phyloP scores from a whole-genome alignment of 2,888 invertebrate genomes.

The Baronia brevicornis region DNA sequence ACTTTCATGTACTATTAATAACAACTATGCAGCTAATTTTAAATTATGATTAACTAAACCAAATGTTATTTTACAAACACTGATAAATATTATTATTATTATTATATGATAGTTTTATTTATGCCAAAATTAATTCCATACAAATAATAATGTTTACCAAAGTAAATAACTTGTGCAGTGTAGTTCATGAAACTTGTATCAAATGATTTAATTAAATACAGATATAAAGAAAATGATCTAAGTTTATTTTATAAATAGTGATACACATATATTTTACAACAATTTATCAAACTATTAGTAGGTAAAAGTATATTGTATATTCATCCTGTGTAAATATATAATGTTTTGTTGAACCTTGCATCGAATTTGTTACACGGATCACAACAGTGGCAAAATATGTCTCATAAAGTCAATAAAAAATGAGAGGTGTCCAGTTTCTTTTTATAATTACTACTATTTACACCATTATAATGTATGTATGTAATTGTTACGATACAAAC shows the following conservation, averaged over 20 bases:
- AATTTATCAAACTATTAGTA: slow-evolving; percentile 24
- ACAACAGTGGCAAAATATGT: slow-evolving; percentile 4
- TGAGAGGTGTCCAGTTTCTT: slow-evolving; percentile 14
- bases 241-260: neutral
- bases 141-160: slow-evolving; percentile 7
- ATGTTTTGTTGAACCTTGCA: slow-evolving; percentile 23
- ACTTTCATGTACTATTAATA: slow-evolving; percentile 34
- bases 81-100: too few relatives aligned
- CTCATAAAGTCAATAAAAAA: slow-evolving; percentile 15
- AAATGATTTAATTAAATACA: slow-evolving; percentile 1
- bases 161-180: slow-evolving; percentile 10
- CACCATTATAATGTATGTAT: slow-evolving; percentile 10
- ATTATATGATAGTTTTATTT: too few relatives aligned
- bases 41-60: slow-evolving; percentile 19
- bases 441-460: slow-evolving; percentile 14
- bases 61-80: slow-evolving; percentile 16
- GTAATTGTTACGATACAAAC: slow-evolving; percentile 11
- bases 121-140: slow-evolving; percentile 4
- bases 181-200: slow-evolving; percentile 4
- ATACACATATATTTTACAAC: slow-evolving; percentile 13
- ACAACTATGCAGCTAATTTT: slow-evolving; percentile 25
- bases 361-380: slow-evolving; percentile 18
- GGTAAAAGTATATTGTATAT: slow-evolving; percentile 23
- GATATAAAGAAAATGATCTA: slow-evolving; percentile 4
- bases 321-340: slow-evolving; percentile 30